Conservation (phyloP, 1,140 invertebrate genomes). For the Hylaeus anthracinus region DNA sequence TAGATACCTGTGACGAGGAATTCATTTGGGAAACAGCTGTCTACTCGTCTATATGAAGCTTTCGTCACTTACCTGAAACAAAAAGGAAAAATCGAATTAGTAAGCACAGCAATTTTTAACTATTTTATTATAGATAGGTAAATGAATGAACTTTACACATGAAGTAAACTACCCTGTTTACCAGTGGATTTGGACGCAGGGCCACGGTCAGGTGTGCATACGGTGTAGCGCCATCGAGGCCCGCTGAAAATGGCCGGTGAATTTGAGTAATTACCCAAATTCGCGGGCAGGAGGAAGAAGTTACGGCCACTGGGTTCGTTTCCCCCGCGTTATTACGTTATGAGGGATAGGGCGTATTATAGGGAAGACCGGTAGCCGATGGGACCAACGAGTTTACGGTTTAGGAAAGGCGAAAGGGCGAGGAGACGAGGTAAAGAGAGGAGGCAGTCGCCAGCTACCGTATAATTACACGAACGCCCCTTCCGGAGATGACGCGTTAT, state of each 20-base stretch:
- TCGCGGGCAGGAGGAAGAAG: slow-evolving; percentile 51
- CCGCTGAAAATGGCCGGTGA: slow-evolving; percentile 1
- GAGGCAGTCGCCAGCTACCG: slow-evolving; percentile 75
- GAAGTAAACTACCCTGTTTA: too few species aligned
- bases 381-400: slow-evolving; percentile 76
- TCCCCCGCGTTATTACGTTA: slow-evolving; percentile 74
- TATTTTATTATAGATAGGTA: too few species aligned
- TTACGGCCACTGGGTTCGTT: slow-evolving; percentile 73
- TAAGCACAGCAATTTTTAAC: too few species aligned
- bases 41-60: too few species aligned
- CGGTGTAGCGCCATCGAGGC: too few species aligned
- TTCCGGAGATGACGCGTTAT: slow-evolving; percentile 69
- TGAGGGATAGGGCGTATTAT: slow-evolving; percentile 75
- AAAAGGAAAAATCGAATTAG: too few species aligned
- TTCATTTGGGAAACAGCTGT: too few species aligned
- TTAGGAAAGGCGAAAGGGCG: slow-evolving; percentile 63
- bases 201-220: too few species aligned
- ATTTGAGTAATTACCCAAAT: slow-evolving; percentile 43
- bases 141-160: too few species aligned
- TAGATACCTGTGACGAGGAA: too few species aligned
- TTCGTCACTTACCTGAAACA: too few species aligned
- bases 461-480: slow-evolving; percentile 78
- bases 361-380: slow-evolving; percentile 78
- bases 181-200: too few species aligned
- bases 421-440: slow-evolving; percentile 61